Evolutionary conservation across 1,140 invertebrate genomes (phyloP), one percentile per base, ranked within the genome.

Genomic region (Ceratosolen solmsi): DNA sequence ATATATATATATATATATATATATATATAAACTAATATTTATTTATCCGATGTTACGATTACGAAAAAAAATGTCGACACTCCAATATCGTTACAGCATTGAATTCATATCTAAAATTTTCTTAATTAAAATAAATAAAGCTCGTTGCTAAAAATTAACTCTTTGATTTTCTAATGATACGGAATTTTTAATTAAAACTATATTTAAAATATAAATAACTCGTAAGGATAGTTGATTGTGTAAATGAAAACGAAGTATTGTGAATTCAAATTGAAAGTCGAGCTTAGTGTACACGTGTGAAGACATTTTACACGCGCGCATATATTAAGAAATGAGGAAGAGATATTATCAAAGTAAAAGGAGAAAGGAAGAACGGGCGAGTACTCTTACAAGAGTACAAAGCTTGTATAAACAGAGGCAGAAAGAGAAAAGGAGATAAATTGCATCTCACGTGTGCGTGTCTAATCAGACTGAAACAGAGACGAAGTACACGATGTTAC

Each of bases 401-500:
- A 25, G 49, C 8, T 71, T 15, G 1, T 71, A 4, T 17, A 38
- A 46, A n/a, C 38, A 71, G 13, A 36, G 30, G 58, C 1, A 58
- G 9, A 58, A 25, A 75, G 33, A 72, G 70, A 25, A 36, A 25
- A 36, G 27, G 27, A 36, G 27, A 54, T 20, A 22, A 58, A 58
- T 30, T 27, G 22, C 4, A 58, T 11, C 0, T n/a, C 22, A 56
- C 22, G n/a, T n/a, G 5, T 49, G 36, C n/a, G 20, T 46, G 17
- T 79, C 30, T 72, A 79, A 79, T 79, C 22, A 79, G 13, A 79
- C 51, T 27, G 27, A 71, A 51, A 56, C 46, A 78, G n/a, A 78
- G 36, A 17, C 0, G 38, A 41, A 70, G 22, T n/a, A 70, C 15
- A 25, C 51, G n/a, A 54, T 20, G 27, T 25, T 56, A 20, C 22